phyloP scores from a whole-genome alignment of 2,797 vertebrate genomes.

The Caiman crocodilus region DNA sequence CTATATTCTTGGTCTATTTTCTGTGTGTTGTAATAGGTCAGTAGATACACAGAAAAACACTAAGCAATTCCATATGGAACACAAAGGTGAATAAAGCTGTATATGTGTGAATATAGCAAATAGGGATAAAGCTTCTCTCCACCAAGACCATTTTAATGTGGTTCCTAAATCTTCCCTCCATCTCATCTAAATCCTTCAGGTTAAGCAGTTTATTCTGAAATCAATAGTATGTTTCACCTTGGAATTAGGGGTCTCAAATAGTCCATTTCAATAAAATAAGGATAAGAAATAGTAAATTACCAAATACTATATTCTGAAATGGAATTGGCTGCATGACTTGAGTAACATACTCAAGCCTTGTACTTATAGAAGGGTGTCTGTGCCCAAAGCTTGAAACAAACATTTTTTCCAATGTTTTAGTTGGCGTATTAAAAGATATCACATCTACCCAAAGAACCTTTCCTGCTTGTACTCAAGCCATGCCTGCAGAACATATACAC shows the following conservation, averaged over 20 bases:
- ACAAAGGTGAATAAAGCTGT: no score
- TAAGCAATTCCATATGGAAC: neutral
- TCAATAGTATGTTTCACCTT: neutral
- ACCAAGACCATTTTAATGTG: neutral
- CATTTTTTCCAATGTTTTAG: no score
- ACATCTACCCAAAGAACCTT: neutral
- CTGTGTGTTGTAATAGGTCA: neutral
- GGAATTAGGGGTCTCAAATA: neutral
- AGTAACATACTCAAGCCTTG: neutral
- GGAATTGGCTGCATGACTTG: neutral
- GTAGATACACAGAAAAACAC: neutral
- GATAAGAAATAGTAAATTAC: neutral
- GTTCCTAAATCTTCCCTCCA: neutral
- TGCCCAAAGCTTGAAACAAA: no score
- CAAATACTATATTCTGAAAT: neutral
- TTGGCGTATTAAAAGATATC: no score
- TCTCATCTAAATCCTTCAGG: neutral
- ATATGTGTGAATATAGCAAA: neutral
- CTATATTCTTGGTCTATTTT: neutral
- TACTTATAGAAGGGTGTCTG: neutral
- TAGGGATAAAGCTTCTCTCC: neutral
- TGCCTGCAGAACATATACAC: neutral
- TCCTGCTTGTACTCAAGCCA: neutral
- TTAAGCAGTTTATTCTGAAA: constrained; percentile 29
- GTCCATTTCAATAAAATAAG: neutral